Conservation (phyloP, 2,113 vertebrate species). For the Xiphias gladius region DNA sequence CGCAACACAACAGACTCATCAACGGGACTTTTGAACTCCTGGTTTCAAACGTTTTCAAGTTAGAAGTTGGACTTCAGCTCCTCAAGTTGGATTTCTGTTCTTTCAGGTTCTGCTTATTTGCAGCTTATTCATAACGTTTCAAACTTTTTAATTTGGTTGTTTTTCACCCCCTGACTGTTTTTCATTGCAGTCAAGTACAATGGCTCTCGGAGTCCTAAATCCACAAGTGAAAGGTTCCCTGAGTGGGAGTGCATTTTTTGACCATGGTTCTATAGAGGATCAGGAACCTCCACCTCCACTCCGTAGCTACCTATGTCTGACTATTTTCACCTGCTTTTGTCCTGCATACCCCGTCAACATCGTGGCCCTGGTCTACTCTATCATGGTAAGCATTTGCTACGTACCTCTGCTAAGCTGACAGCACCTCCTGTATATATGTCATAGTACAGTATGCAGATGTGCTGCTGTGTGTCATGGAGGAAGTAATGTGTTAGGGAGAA, state of each 20-base stretch:
- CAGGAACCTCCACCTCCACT: conserved; percentile 81
- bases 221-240: conserved; percentile 84
- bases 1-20: not conserved
- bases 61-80: conserved; percentile 12
- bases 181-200: conserved; percentile 53
- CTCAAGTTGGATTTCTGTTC: conserved; percentile 5
- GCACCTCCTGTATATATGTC: not conserved
- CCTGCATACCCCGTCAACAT: conserved; percentile 93
- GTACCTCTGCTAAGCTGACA: too few species aligned
- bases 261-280: conserved; percentile 77
- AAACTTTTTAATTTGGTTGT: not conserved
- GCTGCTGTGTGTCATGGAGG: not conserved
- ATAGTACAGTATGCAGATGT: not conserved
- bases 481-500: not conserved
- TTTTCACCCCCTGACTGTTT: conserved; percentile 7
- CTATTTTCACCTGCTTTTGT: conserved; percentile 91
- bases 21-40: not conserved
- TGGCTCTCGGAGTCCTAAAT: conserved; percentile 83
- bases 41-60: not conserved
- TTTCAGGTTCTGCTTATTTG: not conserved
- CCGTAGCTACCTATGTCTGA: conserved; percentile 88
- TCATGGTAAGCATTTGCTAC: conserved; percentile 87
- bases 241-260: conserved; percentile 84
- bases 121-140: not conserved
- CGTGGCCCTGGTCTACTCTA: conserved; percentile 89